Evolutionary conservation across 2,113 vertebrate genomes (phyloP), one percentile per base, ranked within the genome.

Genomic region (Odocoileus hemionus): DNA sequence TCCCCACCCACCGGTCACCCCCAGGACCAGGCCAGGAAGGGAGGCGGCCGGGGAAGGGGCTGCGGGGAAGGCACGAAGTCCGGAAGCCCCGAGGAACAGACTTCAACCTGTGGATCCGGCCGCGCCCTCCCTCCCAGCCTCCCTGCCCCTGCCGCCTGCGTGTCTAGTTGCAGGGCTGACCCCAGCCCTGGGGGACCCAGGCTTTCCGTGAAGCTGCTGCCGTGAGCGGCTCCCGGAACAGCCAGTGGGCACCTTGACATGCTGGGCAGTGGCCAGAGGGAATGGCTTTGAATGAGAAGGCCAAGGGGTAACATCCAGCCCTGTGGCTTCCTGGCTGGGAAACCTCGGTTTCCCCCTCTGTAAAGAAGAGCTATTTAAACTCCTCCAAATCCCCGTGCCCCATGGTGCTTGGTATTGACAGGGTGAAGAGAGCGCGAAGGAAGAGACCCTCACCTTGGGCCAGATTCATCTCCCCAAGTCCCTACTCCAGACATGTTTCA

Each of bases 11-110:
- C 98, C 97, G 98, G 98, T 98, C 99, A 98, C 98, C 98, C 98
- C 94, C 95, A 96, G 98, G 93, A 97, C 97, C 95, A 89, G 96
- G 98, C 98, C 99, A 99, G 99, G 99, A 99, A 99, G 99, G 99
- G 99, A 99, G 99, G 99, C 91, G 99, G 99, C 98, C 96, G 80
- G 97, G 98, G 99, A 99, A 99, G 99, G 98, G 98, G 54, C 98
- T 98, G 98, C 96, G 97, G 99, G 99, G 99, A 93, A 97, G 95
- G 93, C 97, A 97, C 95, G 79, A 60, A 98, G 97, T 93, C 98
- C 95, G 97, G 98, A 98, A 98, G 96, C 78, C 86, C 70, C 8
- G 96, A 97, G 96, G 91, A 97, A 97, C 97, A 91, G 91, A 94
- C 96, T 98, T 98, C 97, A 98, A 97, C 98, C 97, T 98, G 97